phyloP scores from a whole-genome alignment of 2,888 invertebrate species.

The Dioctria rufipes region DNA sequence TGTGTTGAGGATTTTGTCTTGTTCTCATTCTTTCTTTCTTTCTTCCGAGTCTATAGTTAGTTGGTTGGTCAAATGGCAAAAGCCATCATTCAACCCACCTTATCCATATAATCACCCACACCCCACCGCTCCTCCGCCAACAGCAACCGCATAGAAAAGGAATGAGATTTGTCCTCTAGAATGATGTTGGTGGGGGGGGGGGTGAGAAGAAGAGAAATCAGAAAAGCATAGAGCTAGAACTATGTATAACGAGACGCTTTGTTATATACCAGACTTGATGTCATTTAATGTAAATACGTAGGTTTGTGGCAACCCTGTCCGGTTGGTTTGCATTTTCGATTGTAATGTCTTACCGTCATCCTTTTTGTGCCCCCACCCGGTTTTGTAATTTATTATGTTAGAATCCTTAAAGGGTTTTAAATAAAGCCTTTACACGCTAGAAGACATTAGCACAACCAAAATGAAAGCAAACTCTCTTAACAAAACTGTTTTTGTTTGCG shows the following conservation, averaged over 20 bases:
- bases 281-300: conserved; percentile 50
- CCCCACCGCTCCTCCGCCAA: too few species aligned
- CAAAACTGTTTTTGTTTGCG: conserved; percentile 2
- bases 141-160: too few species aligned
- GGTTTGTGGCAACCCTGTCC: conserved; percentile 51
- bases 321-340: conserved; percentile 52
- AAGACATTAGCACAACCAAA: conserved; percentile 37
- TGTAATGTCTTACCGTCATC: conserved; percentile 26
- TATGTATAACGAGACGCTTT: conserved; percentile 42
- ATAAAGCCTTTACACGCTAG: conserved; percentile 50
- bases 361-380: conserved; percentile 35
- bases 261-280: conserved; percentile 24
- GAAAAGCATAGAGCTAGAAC: conserved; percentile 1
- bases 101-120: conserved; percentile 4
- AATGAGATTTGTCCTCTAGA: too few species aligned
- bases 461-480: neutral
- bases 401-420: conserved; percentile 52
- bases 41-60: conserved; percentile 4
- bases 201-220: neutral
- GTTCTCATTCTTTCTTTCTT: conserved; percentile 4
- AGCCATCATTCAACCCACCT: conserved; percentile 33
- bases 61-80: conserved; percentile 14
- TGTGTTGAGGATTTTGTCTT: conserved; percentile 34
- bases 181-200: neutral
- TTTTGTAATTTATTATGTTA: conserved; percentile 53